Evolutionary conservation across 1,140 invertebrate genomes (phyloP).

Genomic region (Camponotus pennsylvanicus): DNA sequence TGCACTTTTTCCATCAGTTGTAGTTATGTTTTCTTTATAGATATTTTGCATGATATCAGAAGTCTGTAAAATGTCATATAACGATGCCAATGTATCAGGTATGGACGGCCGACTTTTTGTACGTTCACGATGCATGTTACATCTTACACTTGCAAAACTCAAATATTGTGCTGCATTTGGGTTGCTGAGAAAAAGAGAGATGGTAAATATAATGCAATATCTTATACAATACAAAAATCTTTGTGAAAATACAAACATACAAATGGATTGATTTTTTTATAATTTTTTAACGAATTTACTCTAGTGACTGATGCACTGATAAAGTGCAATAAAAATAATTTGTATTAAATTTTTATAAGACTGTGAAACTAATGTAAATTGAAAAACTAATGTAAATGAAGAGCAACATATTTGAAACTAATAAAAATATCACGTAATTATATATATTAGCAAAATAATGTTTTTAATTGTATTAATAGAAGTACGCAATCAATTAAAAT

Average conservation of each 20-base stretch:
- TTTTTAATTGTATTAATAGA: too few species aligned
- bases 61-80: neutral
- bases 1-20: slow-evolving; percentile 16
- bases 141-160: slow-evolving; percentile 17
- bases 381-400: too few species aligned
- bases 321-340: neutral
- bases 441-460: too few species aligned
- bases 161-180: slow-evolving; percentile 26
- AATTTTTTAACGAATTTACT: neutral
- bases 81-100: slow-evolving; percentile 18
- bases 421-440: too few species aligned
- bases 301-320: neutral
- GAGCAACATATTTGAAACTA: too few species aligned
- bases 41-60: neutral
- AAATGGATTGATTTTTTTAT: neutral
- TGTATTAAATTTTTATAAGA: neutral
- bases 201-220: neutral
- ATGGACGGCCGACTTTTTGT: neutral
- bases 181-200: slow-evolving; percentile 4
- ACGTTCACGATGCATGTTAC: slow-evolving; percentile 25
- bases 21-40: neutral
- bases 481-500: too few species aligned
- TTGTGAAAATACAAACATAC: neutral
- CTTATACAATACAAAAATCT: neutral
- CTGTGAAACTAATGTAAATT: neutral